Evolutionary conservation across 1,140 invertebrate genomes (phyloP).

Genomic region (Pectinophora gossypiella): DNA sequence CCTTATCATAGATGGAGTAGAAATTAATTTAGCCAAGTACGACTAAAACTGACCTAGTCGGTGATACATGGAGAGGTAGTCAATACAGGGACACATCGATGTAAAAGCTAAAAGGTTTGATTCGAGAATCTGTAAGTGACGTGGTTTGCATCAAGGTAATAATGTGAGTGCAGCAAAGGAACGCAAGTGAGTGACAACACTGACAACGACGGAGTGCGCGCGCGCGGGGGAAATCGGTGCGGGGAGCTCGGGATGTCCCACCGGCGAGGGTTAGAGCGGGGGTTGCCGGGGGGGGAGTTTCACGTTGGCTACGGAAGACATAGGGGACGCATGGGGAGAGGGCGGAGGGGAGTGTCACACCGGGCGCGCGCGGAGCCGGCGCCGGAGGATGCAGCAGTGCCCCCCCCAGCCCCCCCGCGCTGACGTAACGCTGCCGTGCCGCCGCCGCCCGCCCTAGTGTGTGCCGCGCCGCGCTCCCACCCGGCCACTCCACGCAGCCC

Average conservation of each 20-base stretch:
- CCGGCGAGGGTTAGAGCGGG: not conserved
- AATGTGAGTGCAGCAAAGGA: conserved; percentile 36
- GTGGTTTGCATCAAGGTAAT: conserved; percentile 25
- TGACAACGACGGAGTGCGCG: conserved; percentile 19
- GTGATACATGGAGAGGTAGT: too few relatives aligned
- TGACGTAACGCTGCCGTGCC: conserved; percentile 72
- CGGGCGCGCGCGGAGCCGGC: conserved; percentile 47
- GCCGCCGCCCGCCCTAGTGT: conserved; percentile 68
- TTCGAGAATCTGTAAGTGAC: not conserved
- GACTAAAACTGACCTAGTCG: too few relatives aligned
- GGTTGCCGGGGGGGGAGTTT: conserved; percentile 35
- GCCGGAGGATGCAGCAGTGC: conserved; percentile 65
- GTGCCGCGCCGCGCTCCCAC: conserved; percentile 66
- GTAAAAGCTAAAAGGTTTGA: too few relatives aligned
- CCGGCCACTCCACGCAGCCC: conserved; percentile 45
- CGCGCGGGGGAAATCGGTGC: conserved; percentile 12
- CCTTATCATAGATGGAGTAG: too few relatives aligned
- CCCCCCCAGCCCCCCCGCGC: conserved; percentile 34
- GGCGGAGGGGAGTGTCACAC: conserved; percentile 12
- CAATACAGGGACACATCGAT: too few relatives aligned
- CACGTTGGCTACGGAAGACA: conserved; percentile 29
- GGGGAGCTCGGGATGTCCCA: conserved; percentile 24
- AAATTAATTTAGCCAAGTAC: too few relatives aligned
- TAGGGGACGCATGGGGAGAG: conserved; percentile 18
- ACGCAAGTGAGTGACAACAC: conserved; percentile 34